A percentile compares a stretch with the other conserved stretches of the same genome.
phyloP scores from a whole-genome alignment of 2,797 vertebrate species.

The Danio tinwini region DNA sequence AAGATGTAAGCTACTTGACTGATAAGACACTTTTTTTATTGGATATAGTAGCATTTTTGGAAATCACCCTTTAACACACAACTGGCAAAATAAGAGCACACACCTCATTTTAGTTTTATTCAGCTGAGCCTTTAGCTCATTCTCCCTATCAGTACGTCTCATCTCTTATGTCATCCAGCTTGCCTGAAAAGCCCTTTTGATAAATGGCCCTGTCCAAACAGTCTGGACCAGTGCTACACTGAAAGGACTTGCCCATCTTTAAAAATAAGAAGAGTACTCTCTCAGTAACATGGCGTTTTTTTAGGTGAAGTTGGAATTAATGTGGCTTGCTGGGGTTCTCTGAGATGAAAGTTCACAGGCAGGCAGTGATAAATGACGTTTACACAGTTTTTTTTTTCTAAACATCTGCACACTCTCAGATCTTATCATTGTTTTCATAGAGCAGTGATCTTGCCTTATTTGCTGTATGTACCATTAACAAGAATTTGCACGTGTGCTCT shows the following conservation, averaged over 20 bases:
- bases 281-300: neutral
- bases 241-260: slow-evolving; percentile 9
- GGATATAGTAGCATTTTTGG: neutral
- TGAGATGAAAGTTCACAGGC: neutral
- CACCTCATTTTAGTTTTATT: neutral
- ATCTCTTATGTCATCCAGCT: neutral
- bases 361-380: slow-evolving; percentile 1
- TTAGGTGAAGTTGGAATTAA: slow-evolving; percentile 13
- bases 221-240: neutral
- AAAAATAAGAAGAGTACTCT: neutral
- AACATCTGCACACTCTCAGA: slow-evolving; percentile 8
- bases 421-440: slow-evolving; percentile 1
- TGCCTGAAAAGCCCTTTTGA: slow-evolving; percentile 24
- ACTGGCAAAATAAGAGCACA: neutral
- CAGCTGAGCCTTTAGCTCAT: neutral
- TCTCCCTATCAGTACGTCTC: neutral
- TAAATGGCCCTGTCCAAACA: slow-evolving; percentile 32
- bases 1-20: neutral
- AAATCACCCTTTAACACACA: neutral
- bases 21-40: neutral
- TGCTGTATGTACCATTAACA: neutral
- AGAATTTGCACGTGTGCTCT: neutral
- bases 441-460: neutral
- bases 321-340: neutral
- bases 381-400: neutral